phyloP scores from a whole-genome alignment of 2,888 invertebrate genomes.

The Polylopha cassiicola region DNA sequence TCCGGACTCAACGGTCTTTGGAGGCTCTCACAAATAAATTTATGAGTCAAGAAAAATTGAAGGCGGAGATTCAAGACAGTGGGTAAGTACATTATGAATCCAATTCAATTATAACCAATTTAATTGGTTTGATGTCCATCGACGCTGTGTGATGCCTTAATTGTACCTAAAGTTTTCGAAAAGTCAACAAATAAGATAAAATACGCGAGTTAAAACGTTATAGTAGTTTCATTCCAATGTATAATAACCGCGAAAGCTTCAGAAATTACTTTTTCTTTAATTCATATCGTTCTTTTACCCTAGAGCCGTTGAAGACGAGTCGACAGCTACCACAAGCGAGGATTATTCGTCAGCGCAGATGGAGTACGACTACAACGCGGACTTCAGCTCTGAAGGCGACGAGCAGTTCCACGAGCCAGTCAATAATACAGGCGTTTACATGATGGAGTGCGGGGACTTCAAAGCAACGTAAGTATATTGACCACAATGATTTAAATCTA shows the following conservation, averaged over 20 bases:
- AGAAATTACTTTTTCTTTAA: no score
- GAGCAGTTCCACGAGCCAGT: slow-evolving; percentile 58
- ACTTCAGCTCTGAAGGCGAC: slow-evolving; percentile 46
- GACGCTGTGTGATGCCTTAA: no score
- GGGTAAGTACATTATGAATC: slow-evolving; percentile 9
- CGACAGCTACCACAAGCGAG: slow-evolving; percentile 37
- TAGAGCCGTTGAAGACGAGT: slow-evolving; percentile 43
- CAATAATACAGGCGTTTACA: slow-evolving; percentile 41
- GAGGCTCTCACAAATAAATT: slow-evolving; percentile 35
- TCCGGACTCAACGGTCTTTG: slow-evolving; percentile 37
- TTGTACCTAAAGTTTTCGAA: no score
- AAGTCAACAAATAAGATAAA: no score
- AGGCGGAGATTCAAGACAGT: slow-evolving; percentile 15
- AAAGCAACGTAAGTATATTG: slow-evolving; percentile 49
- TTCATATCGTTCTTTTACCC: slow-evolving; percentile 1
- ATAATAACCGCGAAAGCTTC: no score
- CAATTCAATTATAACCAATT: no score
- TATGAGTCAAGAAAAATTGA: slow-evolving; percentile 18
- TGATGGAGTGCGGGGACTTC: slow-evolving; percentile 57
- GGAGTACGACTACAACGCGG: slow-evolving; percentile 21
- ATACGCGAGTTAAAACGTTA: no score
- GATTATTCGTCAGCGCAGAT: slow-evolving; percentile 10
- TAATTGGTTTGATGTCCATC: no score
- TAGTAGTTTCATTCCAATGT: no score
- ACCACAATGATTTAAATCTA: no score